Percentiles rank a stretch among this genome's conserved stretches.
phyloP scores from a whole-genome alignment of 1,140 invertebrate species.

The Calephelis virginiensis region DNA sequence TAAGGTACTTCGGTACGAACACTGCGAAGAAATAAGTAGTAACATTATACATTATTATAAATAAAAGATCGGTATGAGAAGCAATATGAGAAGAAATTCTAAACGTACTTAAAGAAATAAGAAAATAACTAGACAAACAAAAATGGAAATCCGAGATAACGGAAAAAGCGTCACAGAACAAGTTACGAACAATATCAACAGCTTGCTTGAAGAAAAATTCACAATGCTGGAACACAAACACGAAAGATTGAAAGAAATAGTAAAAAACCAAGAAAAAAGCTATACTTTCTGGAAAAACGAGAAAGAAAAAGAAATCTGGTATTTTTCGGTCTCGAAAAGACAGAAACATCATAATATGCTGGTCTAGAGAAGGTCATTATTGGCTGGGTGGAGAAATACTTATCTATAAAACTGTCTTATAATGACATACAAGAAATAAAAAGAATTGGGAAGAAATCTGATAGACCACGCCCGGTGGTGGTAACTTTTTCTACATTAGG shows the following conservation, averaged over 20 bases:
- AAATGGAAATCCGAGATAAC: background rate
- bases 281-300: background rate
- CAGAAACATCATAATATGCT: background rate
- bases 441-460: slow-evolving; percentile 11
- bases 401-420: background rate
- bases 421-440: background rate
- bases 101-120: background rate
- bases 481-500: background rate
- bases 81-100: background rate
- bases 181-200: background rate
- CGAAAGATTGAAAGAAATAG: background rate
- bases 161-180: background rate
- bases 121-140: background rate
- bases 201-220: background rate
- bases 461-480: background rate
- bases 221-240: background rate
- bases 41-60: too few relatives aligned
- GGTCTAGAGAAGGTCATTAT: background rate
- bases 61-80: too few relatives aligned
- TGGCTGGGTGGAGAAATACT: background rate
- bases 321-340: background rate
- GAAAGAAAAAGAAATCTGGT: background rate
- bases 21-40: too few relatives aligned
- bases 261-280: background rate
- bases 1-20: too few relatives aligned